These are phyloP conservation scores for Taeniopygia guttata DNA, from an alignment of 2,797 vertebrate genomes.

Conservation along the genomic window DNA sequence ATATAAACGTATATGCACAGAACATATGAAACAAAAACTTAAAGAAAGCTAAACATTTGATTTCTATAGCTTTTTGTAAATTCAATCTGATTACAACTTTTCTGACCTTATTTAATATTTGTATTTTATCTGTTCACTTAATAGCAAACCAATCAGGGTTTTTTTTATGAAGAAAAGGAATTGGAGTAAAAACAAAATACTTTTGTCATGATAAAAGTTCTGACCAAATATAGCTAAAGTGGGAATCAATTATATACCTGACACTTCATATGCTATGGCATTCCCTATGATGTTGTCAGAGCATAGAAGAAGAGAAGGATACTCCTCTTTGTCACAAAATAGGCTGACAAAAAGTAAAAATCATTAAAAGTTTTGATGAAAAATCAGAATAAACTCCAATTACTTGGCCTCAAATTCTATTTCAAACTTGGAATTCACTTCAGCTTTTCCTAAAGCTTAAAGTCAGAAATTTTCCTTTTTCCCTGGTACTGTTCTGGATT, in stretches of 20 bases:
- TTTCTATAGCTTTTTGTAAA: background rate
- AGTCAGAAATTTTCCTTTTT: background rate
- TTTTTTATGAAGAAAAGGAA: background rate
- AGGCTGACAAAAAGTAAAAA: background rate
- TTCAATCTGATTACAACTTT: background rate
- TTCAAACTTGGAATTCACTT: background rate
- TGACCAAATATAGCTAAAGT: background rate
- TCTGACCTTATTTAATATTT: background rate
- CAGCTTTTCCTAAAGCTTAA: background rate
- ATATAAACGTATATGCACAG: background rate
- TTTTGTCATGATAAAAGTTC: background rate
- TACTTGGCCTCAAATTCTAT: background rate
- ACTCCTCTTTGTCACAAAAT: background rate
- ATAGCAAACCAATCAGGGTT: background rate
- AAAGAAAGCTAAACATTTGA: background rate
- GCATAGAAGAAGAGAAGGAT: background rate
- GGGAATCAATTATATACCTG: background rate
- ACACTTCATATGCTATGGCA: background rate
- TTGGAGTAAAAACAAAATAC: background rate
- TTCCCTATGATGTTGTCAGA: background rate
- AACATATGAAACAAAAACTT: background rate
- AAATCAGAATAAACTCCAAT: background rate
- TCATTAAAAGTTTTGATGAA: background rate
- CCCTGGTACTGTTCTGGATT: background rate
- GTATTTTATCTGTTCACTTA: background rate